Evolutionary conservation across 2,888 invertebrate genomes (phyloP), one percentile per base, ranked within the genome.

Genomic region (Chydorus sphaericus): DNA sequence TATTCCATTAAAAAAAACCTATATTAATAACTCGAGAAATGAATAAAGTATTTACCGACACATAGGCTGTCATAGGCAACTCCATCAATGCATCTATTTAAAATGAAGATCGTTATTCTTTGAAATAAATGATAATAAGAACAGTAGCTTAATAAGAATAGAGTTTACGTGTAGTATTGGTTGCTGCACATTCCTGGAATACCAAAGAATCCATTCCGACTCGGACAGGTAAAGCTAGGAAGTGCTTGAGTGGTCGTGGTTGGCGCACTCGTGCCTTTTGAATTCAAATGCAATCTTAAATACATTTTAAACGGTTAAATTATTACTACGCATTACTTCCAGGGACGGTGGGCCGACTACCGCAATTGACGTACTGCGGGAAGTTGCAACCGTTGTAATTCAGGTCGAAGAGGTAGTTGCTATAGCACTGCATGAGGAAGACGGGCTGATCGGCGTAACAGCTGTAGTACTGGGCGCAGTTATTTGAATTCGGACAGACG

Each of bases 331-430:
- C 29, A 38, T 18, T 14, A 4, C 38, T 38, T 38, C 16, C 38
- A 8, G 1, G 38, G 20, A 54, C 30, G n/a, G n/a, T 18, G 54
- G 31, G 18, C 1, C 55, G 39, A 20, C 30, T 23, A 16, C 55
- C 55, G 30, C 55, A 55, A n/a, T 48, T 48, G 16, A 48, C 48
- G 39, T 31, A 33, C 4, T 30, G 18, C 6, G 39, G 44, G 29
- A 48, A 30, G 20, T 55, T 55, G 55, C 55, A 55, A n/a, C 44
- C 44, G n/a, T 48, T 29, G 18, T 55, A 29, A 1, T 29, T 26
- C 48, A 48, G 11, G 11, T 55, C 48, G 20, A 55, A 55, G n/a
- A 55, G 44, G 23, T 29, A 30, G 20, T 44, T 48, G 30, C 37
- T 23, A 5, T 11, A 16, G 5, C 55, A 55, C 18, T 30, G 44